These are phyloP conservation scores for Formica exsecta DNA, from an alignment of 1,140 invertebrate genomes.

Conservation along the genomic window DNA sequence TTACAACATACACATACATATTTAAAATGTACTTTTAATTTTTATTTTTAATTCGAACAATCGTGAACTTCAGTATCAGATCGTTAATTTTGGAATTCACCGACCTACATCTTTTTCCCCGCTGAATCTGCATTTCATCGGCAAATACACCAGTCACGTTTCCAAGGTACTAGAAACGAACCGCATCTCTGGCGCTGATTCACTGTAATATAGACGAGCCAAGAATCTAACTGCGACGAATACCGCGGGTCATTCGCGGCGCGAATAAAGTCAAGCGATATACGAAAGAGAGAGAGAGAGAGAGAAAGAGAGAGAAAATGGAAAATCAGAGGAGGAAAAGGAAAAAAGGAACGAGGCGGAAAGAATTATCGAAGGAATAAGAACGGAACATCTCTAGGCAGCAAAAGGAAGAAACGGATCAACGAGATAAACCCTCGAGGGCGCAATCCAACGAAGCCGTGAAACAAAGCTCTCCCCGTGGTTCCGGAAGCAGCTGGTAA, in stretches of 20 bases:
- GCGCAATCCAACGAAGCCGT: slow-evolving; percentile 55
- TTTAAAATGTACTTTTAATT: not conserved
- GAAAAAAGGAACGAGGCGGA: slow-evolving; percentile 4
- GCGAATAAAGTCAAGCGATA: slow-evolving; percentile 48
- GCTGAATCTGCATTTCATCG: slow-evolving; percentile 47
- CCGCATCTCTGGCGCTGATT: slow-evolving; percentile 47
- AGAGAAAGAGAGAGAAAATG: slow-evolving; percentile 21
- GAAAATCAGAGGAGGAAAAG: slow-evolving; percentile 5
- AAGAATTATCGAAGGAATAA: slow-evolving; percentile 50
- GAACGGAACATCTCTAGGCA: slow-evolving; percentile 29
- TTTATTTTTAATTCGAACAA: slow-evolving; percentile 26
- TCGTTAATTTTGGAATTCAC: slow-evolving; percentile 37
- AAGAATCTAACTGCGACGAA: slow-evolving; percentile 35
- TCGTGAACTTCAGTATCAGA: not conserved
- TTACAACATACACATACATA: not conserved
- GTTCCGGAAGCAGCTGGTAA: slow-evolving; percentile 61
- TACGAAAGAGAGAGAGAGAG: not conserved
- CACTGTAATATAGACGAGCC: slow-evolving; percentile 53
- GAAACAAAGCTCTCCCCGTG: slow-evolving; percentile 60
- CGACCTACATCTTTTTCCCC: slow-evolving; percentile 42
- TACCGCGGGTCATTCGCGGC: slow-evolving; percentile 45
- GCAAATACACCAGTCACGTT: slow-evolving; percentile 53
- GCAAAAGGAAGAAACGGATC: slow-evolving; percentile 56
- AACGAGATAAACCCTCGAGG: slow-evolving; percentile 54
- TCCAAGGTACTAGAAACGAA: slow-evolving; percentile 29